Base-by-base conservation (phyloP, 1,140 invertebrate species). In the Eulimnadia texana region DNA sequence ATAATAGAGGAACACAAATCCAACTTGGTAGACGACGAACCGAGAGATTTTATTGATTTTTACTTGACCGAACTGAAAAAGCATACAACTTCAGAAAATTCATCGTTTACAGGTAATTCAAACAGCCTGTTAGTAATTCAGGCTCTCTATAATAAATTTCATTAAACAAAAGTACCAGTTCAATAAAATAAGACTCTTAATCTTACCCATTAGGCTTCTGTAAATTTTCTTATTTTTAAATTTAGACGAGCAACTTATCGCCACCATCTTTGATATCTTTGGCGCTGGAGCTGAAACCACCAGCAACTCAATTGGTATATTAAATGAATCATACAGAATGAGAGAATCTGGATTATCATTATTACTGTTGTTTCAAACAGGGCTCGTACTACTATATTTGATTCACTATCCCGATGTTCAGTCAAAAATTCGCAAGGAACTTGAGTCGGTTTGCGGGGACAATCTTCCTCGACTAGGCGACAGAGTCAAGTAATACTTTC, bases 371-470 rank as follows among this genome's bases (percentile, higher is more conserved):
- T 19, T 2, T 28, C 19, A 24, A 6, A 1, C 22, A 57, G 67
- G 72, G 9, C 78, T 85, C 66, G 66, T 81, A 1, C 65, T 86
- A 0, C 78, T 87, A 24, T 76, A 79, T 29, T 66, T 86, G 11
- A 68, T 86, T 50, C 69, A 81, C 2, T 70, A 86, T 67, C 82
- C 82, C 0, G 75, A 82, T 49, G 72, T 86, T 0, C 79, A 83
- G 66, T 72, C 74, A 1, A 78, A 78, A 58, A 73, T 87, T 1
- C 82, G 84, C 62, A 67, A 77, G 3, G 86, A 90, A 67, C 78
- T 90, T 27, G 81, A 86, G 58, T 63, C 72, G n/a, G 80, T 85
- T 0, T 76, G 89, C 10, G 85, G 84, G 1, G 75, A 76, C 33
- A 74, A 83, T 10, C 58, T 79, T 2, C 81, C 83, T 0, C 78